A percentile compares a stretch with the other conserved stretches of the same genome.
Conservation (phyloP, 1,140 invertebrate species). For the Galleria mellonella region DNA sequence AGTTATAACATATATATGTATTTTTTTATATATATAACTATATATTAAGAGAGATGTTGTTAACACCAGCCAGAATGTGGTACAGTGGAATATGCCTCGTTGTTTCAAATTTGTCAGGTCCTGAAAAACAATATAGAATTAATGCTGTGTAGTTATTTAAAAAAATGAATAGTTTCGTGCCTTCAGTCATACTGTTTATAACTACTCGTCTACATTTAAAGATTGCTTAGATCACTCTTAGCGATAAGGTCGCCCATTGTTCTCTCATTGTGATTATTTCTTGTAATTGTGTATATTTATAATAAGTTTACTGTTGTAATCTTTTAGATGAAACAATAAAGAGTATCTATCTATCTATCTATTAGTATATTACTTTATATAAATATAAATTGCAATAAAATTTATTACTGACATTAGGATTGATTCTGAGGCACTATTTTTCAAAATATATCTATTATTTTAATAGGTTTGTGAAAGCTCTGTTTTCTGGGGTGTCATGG, state of each 20-base stretch:
- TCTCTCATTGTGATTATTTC: too few species aligned
- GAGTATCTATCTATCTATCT: too few species aligned
- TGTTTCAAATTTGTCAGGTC: constrained; percentile 41
- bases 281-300: too few species aligned
- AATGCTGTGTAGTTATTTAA: neutral
- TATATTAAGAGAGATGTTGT: constrained; percentile 25
- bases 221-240: neutral
- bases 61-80: constrained; percentile 37
- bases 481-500: too few species aligned
- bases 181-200: too few species aligned
- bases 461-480: too few species aligned
- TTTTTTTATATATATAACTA: constrained; percentile 31
- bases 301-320: too few species aligned
- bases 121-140: constrained; percentile 29
- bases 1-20: constrained; percentile 35
- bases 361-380: too few species aligned
- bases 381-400: too few species aligned
- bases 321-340: too few species aligned
- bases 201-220: neutral
- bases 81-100: constrained; percentile 50
- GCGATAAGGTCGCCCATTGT: neutral
- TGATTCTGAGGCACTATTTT: neutral
- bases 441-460: neutral
- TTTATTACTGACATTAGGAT: too few species aligned
- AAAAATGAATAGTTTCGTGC: neutral